A percentile compares a stretch with the other conserved stretches of the same genome.
Evolutionary conservation across 2,113 vertebrate species (phyloP).

Genomic region (Dipodomys ordii): DNA sequence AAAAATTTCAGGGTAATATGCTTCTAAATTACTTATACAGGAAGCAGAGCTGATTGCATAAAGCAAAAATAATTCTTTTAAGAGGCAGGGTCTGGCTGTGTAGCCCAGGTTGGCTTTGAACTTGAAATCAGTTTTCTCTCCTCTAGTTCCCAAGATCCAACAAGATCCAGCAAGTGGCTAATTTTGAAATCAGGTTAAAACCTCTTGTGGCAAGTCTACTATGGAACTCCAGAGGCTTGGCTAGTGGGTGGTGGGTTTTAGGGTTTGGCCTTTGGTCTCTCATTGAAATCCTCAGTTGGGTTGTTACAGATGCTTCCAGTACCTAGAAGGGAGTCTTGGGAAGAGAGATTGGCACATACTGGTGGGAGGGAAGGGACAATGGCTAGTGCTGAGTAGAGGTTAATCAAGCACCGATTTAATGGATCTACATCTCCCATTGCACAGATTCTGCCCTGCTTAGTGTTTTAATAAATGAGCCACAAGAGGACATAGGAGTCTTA

Average conservation of each 20-base stretch:
- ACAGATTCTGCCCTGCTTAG: not conserved
- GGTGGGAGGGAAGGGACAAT: slow-evolving; percentile 27
- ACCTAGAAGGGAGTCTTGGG: not conserved
- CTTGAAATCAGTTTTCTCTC: not conserved
- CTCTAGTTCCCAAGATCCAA: not conserved
- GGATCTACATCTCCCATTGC: slow-evolving; percentile 4
- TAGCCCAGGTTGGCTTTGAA: not conserved
- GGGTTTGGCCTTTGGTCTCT: not conserved
- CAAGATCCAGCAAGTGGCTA: not conserved
- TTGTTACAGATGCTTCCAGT: not conserved
- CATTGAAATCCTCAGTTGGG: not conserved
- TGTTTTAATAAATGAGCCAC: slow-evolving; percentile 54
- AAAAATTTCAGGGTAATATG: slow-evolving; percentile 35
- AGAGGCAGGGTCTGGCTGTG: not conserved
- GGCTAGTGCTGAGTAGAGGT: not conserved
- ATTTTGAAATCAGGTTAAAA: slow-evolving; percentile 58
- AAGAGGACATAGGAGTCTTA: not conserved
- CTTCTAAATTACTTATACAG: slow-evolving; percentile 44
- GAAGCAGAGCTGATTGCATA: not conserved
- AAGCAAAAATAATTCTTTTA: not conserved
- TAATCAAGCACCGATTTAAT: slow-evolving; percentile 51
- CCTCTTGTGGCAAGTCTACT: not conserved
- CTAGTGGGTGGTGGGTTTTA: not conserved
- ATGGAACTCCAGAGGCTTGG: not conserved
- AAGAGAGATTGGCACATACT: slow-evolving; percentile 32